These are phyloP conservation scores for Porites cylindrica DNA, from an alignment of 92 coral and sea anemone genomes.

Conservation along the genomic window DNA sequence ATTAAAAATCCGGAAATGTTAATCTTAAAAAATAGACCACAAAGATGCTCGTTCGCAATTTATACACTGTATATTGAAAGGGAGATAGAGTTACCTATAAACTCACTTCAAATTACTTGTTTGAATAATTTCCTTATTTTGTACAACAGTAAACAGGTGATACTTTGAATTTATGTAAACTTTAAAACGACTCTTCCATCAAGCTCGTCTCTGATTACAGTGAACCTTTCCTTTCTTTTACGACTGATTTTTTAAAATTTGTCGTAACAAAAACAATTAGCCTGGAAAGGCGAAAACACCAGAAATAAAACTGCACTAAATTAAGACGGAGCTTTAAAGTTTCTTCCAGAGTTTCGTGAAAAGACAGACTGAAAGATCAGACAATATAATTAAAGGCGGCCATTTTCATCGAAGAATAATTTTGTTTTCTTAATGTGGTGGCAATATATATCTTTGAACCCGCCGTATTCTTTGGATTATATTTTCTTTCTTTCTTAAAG, in stretches of 20 bases:
- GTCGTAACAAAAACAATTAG: not conserved
- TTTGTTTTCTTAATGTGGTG: not conserved
- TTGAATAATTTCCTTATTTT: not conserved
- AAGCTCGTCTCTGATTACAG: not conserved
- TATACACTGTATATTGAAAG: not conserved
- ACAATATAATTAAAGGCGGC: not conserved
- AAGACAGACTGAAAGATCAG: not conserved
- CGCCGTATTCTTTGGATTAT: not conserved
- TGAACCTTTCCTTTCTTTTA: not conserved
- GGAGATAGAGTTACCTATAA: constrained; percentile 4
- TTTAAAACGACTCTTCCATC: not conserved
- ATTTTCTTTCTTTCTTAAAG: no score
- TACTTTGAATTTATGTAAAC: not conserved
- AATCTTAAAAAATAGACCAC: not conserved
- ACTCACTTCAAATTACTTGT: not conserved
- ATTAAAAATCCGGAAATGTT: constrained; percentile 6
- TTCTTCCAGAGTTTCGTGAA: not conserved
- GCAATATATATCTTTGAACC: not conserved
- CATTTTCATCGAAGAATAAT: not conserved
- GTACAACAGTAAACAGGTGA: not conserved
- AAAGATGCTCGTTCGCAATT: not conserved
- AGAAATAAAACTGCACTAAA: not conserved
- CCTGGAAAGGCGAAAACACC: not conserved
- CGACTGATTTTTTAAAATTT: not conserved
- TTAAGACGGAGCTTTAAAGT: not conserved